Conservation (phyloP, 1,140 invertebrate species). For the Holotrichia oblita region DNA sequence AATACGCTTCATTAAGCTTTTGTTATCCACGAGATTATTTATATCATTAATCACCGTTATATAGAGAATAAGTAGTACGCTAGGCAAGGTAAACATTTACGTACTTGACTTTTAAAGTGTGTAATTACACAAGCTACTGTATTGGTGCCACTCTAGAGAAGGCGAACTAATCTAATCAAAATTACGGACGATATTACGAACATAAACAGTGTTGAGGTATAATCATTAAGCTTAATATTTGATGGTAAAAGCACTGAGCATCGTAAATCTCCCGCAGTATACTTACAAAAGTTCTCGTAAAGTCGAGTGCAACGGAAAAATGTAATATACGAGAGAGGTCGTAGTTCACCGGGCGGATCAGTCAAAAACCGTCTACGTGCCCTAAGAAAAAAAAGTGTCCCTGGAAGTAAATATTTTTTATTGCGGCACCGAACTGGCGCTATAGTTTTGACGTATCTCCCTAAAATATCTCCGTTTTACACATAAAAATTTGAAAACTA, state of each 20-base stretch:
- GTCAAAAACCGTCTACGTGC: neutral
- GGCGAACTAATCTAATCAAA: conserved; percentile 37
- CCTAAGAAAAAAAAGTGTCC: neutral
- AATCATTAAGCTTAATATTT: conserved; percentile 41
- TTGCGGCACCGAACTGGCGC: conserved; percentile 37
- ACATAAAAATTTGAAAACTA: conserved; percentile 19
- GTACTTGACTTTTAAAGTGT: conserved; percentile 26
- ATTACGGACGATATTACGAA: conserved; percentile 36
- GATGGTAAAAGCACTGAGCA: conserved; percentile 27
- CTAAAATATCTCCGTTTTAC: conserved; percentile 10
- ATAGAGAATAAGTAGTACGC: neutral
- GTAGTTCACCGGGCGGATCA: conserved; percentile 32
- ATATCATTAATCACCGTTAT: conserved; percentile 32
- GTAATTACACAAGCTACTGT: conserved; percentile 37
- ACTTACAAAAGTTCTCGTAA: conserved; percentile 36
- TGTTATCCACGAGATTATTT: neutral
- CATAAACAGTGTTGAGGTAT: conserved; percentile 37
- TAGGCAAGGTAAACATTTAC: conserved; percentile 27
- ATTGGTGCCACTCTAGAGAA: neutral
- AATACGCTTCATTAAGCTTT: neutral
- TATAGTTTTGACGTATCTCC: conserved; percentile 35
- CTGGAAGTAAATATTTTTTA: conserved; percentile 31
- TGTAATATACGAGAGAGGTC: conserved; percentile 34
- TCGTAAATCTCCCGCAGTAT: conserved; percentile 29
- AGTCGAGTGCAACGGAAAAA: conserved; percentile 32